A percentile compares a stretch with the other conserved stretches of the same genome.
phyloP scores from a whole-genome alignment of 2,797 vertebrate genomes.

The Limnodromus scolopaceus region DNA sequence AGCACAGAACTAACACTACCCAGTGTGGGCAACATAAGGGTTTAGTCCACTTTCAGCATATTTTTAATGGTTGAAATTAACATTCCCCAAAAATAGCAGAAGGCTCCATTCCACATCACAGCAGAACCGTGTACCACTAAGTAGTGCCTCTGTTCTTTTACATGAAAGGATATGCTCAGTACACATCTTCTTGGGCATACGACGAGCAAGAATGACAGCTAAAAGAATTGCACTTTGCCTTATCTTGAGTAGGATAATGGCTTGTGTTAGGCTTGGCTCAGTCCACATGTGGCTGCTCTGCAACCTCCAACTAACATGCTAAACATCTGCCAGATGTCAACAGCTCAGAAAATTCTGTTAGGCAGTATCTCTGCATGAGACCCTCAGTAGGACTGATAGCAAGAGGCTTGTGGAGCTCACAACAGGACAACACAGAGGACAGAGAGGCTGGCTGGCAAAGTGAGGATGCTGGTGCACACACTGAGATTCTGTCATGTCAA shows the following conservation, averaged over 20 bases:
- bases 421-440: neutral
- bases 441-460: neutral
- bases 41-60: neutral
- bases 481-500: neutral
- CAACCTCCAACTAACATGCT: neutral
- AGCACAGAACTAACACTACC: neutral
- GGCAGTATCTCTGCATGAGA: neutral
- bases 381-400: neutral
- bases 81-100: neutral
- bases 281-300: neutral
- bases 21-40: neutral
- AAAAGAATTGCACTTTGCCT: neutral
- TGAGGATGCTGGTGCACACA: neutral
- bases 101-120: neutral
- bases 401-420: neutral
- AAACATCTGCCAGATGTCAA: neutral
- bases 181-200: neutral
- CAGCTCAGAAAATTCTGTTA: neutral
- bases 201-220: neutral
- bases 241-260: neutral
- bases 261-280: neutral
- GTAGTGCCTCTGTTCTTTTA: neutral
- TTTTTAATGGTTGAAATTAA: neutral
- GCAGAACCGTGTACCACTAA: neutral
- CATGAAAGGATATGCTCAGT: neutral